Evolutionary conservation across 2,797 vertebrate species (phyloP), one percentile per base, ranked within the genome.

Genomic region (Galaxias olidus): DNA sequence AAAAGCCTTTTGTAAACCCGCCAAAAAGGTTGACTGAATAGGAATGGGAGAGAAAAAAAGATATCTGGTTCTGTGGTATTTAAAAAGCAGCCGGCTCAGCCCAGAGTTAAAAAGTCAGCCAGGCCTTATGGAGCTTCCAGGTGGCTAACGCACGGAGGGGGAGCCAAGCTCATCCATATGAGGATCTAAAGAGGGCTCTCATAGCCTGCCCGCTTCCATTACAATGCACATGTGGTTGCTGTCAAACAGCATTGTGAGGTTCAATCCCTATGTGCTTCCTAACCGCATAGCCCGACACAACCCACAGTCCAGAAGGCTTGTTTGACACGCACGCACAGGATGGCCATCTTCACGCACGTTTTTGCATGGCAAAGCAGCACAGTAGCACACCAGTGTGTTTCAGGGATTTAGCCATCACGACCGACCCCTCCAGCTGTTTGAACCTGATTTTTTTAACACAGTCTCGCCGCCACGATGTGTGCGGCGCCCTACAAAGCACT

Each of bases 401-500:
- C 69, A 60, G 68, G 54, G 59, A 63, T 61, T 86, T 71, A 72
- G 41, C 69, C 66, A 60, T 77, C 40, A 61, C 69, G 63, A 75
- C 13, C 4, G 18, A 19, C 48, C 19, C 18, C 78, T 74, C 73
- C 82, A 78, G 84, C 82, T 76, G 74, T 79, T 67, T 85, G 82
- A 86, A 84, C 78, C 68, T 78, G 74, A 87, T 87, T 80, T 30
- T 30, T 6, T 88, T 60, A 82, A 78, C 78, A 66, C 66, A 11
- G 44, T 64, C 2, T 30, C 4, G 20, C 74, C 64, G 73, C 80
- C 72, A 61, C 77, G 75, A 80, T 84, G 72, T 71, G 77, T 83
- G 80, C 64, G 55, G 62, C 81, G 87, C 58, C 85, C 86, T 70
- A 82, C 80, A 86, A 87, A 86, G 58, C 61, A 58, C 82, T 68